These are phyloP conservation scores for Nymphalis polychloros DNA, from an alignment of 2,888 invertebrate genomes.

Conservation along the genomic window DNA sequence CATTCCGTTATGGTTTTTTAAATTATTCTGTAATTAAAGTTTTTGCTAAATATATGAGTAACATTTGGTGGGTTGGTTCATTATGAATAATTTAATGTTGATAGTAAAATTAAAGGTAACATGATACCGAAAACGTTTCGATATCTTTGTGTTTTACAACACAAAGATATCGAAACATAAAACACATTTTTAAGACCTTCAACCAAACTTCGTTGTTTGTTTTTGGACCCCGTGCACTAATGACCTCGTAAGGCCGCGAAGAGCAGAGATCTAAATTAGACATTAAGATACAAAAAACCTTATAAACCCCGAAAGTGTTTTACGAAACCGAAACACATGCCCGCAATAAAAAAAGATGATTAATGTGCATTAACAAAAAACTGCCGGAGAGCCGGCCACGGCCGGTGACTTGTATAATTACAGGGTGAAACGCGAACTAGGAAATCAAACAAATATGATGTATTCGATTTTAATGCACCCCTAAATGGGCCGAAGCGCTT, in stretches of 20 bases:
- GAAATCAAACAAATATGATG: constrained; percentile 83
- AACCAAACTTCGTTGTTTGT: not conserved
- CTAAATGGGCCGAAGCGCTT: constrained; percentile 80
- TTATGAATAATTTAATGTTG: not conserved
- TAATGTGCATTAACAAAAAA: constrained; percentile 78
- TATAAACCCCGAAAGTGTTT: constrained; percentile 72
- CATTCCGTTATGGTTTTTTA: not conserved
- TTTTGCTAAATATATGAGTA: not conserved
- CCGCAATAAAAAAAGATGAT: constrained; percentile 78
- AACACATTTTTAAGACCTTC: constrained; percentile 5
- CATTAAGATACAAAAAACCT: constrained; percentile 70
- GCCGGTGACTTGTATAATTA: constrained; percentile 80
- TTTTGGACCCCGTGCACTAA: constrained; percentile 54
- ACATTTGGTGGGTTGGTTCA: not conserved
- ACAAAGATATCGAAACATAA: constrained; percentile 8
- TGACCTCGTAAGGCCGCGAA: constrained; percentile 65
- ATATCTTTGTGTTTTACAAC: constrained; percentile 1
- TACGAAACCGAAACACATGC: constrained; percentile 77
- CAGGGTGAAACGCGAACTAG: constrained; percentile 80
- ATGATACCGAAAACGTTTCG: not conserved
- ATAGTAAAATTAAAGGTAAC: constrained; percentile 2
- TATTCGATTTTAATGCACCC: constrained; percentile 83
- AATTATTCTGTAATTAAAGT: not conserved
- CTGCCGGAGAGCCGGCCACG: constrained; percentile 71
- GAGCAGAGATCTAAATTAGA: constrained; percentile 71